Evolutionary conservation across 2,113 vertebrate genomes (phyloP), one percentile per base, ranked within the genome.

Genomic region (Lamprotornis superbus): DNA sequence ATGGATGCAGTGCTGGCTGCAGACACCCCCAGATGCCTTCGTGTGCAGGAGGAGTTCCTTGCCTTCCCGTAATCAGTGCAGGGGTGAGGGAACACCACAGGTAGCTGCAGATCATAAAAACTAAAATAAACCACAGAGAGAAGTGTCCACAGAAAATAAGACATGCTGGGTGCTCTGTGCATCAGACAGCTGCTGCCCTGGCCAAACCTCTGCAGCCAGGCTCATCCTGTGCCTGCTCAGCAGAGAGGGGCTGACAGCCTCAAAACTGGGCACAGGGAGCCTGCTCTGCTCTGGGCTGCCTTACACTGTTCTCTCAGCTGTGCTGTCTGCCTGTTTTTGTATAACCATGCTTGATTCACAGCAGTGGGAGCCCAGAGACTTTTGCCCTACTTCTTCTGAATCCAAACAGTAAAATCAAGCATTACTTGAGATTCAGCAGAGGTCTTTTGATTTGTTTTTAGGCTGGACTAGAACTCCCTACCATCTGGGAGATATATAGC

Each of bases 61-160:
- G 31, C 8, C 8, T 40, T 44, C 40, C 33, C 0, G 0, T 9
- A 23, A 18, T 14, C 52, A 33, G 11, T 6, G 33, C 35, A 56
- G 33, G 17, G 14, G 7, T 67, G 40, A 71, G 40, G 80, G 24
- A 70, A 50, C 0, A 3, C 24, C 69, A 61, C 33, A 22, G 46
- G 37, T 4, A 25, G 28, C 37, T 52, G 64, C 22, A 67, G 42
- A 13, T 20, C 47, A 56, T 7, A 17, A 35, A 21, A 61, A 4
- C 9, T 18, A 65, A 65, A 83, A 80, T 21, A n/a, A 59, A 67
- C 19, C 40, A 61, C 5, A 20, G 21, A 70, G 24, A 70, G n/a
- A 53, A 30, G 17, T 1, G 1, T 27, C 31, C 61, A 70, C 20
- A 65, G 39, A 44, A 67, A 46, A 6, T 33, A 11, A 55, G 19